These are phyloP conservation scores for Scrobipalpa costella DNA, from an alignment of 2,888 invertebrate genomes.

Conservation along the genomic window DNA sequence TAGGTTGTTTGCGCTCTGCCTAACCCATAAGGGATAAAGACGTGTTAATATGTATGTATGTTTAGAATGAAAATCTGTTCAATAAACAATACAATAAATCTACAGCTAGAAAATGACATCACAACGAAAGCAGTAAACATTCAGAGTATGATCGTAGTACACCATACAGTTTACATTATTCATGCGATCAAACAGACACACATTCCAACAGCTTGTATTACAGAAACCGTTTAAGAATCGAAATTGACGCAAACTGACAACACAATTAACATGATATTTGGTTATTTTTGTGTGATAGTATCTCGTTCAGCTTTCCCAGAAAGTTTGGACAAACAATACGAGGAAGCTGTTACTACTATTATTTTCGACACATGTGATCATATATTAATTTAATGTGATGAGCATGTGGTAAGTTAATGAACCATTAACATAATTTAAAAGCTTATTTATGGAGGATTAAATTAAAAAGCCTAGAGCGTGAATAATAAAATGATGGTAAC, in stretches of 20 bases:
- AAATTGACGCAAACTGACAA: constrained; percentile 44
- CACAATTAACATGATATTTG: constrained; percentile 50
- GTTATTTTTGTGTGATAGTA: constrained; percentile 47
- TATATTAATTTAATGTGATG: constrained; percentile 30
- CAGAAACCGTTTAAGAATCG: constrained; percentile 44
- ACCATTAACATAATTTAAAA: constrained; percentile 12
- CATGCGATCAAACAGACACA: constrained; percentile 36
- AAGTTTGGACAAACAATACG: constrained; percentile 38
- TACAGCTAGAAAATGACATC: neutral
- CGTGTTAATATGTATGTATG: no score
- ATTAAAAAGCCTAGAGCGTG: constrained; percentile 15
- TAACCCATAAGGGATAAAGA: no score
- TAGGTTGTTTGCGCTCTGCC: no score
- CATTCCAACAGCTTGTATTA: constrained; percentile 36
- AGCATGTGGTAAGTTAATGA: constrained; percentile 33
- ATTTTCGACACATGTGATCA: constrained; percentile 41
- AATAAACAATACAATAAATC: neutral
- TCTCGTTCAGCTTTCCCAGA: constrained; percentile 47
- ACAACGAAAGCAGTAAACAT: neutral
- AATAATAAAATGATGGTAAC: constrained; percentile 5
- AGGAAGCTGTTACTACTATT: constrained; percentile 50
- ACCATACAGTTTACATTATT: constrained; percentile 31
- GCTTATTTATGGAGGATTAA: constrained; percentile 7
- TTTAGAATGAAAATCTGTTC: no score
- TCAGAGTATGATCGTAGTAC: constrained; percentile 10